phyloP scores from a whole-genome alignment of 2,113 vertebrate genomes.

The Irena cyanogastra region DNA sequence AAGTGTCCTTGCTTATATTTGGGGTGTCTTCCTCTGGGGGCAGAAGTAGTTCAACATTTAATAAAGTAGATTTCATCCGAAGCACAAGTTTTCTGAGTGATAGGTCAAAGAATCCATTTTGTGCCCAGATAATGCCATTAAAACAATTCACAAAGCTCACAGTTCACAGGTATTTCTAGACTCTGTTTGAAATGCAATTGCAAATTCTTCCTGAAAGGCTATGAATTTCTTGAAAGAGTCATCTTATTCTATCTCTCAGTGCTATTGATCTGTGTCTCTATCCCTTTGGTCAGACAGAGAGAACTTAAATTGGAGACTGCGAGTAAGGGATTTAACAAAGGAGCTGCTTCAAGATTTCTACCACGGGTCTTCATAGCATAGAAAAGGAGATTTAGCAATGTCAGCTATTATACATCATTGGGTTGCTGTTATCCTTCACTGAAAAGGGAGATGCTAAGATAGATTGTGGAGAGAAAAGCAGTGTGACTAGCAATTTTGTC shows the following conservation, averaged over 20 bases:
- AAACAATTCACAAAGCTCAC: neutral
- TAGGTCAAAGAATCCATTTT: neutral
- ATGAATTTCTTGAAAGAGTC: neutral
- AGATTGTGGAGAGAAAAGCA: neutral
- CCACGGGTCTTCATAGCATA: neutral
- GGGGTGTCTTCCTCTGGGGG: neutral
- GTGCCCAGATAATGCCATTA: neutral
- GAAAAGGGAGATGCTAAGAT: neutral
- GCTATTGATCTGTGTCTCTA: slow-evolving; percentile 15
- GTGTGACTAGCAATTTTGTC: neutral
- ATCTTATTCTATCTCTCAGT: neutral
- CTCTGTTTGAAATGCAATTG: neutral
- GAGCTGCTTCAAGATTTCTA: neutral
- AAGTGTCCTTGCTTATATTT: neutral
- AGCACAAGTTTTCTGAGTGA: neutral
- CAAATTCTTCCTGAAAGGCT: neutral
- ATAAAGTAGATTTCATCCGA: neutral
- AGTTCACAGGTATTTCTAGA: neutral
- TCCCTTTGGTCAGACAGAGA: neutral
- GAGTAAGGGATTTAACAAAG: slow-evolving; percentile 3
- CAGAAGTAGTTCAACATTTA: neutral
- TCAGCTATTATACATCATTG: neutral
- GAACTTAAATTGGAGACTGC: neutral
- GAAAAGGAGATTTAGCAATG: neutral
- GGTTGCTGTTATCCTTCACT: neutral